Percentiles rank a stretch among this genome's conserved stretches.
These are phyloP conservation scores for Crossoptilon crossoptilon DNA, from an alignment of 2,797 vertebrate species.

Conservation along the genomic window DNA sequence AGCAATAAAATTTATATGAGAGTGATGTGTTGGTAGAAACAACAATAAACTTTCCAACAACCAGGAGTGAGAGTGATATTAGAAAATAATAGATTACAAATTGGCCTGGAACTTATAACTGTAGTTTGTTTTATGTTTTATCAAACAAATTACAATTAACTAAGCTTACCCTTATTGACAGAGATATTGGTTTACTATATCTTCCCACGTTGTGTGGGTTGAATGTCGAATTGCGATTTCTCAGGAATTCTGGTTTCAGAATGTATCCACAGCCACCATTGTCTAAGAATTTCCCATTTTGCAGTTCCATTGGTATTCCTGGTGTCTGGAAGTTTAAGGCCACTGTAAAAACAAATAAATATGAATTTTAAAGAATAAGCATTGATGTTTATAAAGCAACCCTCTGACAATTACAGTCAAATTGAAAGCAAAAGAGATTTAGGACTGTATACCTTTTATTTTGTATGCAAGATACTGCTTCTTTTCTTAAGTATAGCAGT, in stretches of 20 bases:
- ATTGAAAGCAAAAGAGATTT: background rate
- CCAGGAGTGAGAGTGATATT: background rate
- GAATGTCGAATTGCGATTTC: slow-evolving; percentile 72
- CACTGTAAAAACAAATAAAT: slow-evolving; percentile 79
- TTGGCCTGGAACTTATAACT: background rate
- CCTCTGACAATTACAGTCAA: background rate
- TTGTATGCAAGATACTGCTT: background rate
- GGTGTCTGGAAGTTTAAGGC: slow-evolving; percentile 91
- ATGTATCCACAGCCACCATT: slow-evolving; percentile 90
- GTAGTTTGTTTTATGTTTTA: background rate
- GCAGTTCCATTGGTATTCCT: slow-evolving; percentile 87
- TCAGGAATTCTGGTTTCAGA: slow-evolving; percentile 86
- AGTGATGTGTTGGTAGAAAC: background rate
- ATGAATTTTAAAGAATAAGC: background rate
- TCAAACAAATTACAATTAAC: background rate
- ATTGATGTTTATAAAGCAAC: background rate
- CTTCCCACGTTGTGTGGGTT: slow-evolving; percentile 71
- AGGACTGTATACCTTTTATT: background rate
- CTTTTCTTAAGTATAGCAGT: background rate
- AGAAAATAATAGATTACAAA: background rate
- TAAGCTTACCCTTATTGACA: slow-evolving; percentile 85
- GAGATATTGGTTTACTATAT: slow-evolving; percentile 69
- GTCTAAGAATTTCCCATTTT: slow-evolving; percentile 90
- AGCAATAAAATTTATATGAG: background rate
- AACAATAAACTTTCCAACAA: background rate